phyloP scores from a whole-genome alignment of 2,113 vertebrate genomes.

The Mastomys coucha region DNA sequence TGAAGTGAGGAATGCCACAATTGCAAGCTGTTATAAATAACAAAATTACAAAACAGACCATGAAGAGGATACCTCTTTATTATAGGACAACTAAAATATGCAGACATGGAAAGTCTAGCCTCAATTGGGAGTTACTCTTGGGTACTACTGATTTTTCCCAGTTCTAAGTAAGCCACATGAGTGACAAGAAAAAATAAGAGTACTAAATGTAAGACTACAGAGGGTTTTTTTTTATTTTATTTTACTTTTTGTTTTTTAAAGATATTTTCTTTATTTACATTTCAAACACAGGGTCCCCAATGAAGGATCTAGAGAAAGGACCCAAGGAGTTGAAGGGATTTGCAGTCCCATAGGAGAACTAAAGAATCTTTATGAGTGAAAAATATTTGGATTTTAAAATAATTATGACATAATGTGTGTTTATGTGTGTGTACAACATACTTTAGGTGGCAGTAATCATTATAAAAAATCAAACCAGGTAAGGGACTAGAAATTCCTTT shows the following conservation, averaged over 20 bases:
- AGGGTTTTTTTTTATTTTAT: too few species aligned
- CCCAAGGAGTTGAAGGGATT: too few species aligned
- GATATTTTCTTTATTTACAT: too few species aligned
- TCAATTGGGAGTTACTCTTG: background rate
- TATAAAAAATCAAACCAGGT: background rate
- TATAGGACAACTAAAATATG: background rate
- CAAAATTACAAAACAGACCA: slow-evolving; percentile 17
- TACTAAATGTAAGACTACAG: background rate
- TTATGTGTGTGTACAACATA: background rate
- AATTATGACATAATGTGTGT: background rate
- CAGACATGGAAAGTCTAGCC: background rate
- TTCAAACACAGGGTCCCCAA: too few species aligned
- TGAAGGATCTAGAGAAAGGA: too few species aligned
- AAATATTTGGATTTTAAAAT: background rate
- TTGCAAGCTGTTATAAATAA: slow-evolving; percentile 6
- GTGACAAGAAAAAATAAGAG: background rate
- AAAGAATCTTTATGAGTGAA: background rate
- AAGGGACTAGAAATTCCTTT: background rate
- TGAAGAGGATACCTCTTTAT: background rate
- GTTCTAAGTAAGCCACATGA: background rate
- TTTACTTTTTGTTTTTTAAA: too few species aligned
- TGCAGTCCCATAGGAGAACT: background rate
- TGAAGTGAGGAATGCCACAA: background rate
- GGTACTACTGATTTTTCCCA: background rate
- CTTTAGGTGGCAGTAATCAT: background rate